A percentile compares a stretch with the other conserved stretches of the same genome.
Conservation (phyloP, 2,888 invertebrate species). For the Mamestra brassicae region DNA sequence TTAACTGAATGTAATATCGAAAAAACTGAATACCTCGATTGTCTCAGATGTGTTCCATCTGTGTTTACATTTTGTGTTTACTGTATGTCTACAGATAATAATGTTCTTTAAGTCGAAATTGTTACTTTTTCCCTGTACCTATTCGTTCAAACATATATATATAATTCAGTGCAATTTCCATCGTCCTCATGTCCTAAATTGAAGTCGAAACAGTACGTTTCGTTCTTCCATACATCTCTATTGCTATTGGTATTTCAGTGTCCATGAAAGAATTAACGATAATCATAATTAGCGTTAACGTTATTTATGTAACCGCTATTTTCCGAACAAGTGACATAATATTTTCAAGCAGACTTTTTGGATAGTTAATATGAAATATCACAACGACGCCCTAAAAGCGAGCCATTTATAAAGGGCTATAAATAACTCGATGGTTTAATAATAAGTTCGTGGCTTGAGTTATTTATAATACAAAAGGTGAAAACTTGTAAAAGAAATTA, state of each 20-base stretch:
- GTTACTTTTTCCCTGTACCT: background rate
- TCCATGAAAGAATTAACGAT: background rate
- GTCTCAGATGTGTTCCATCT: background rate
- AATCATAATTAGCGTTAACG: background rate
- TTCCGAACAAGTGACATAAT: constrained; percentile 4
- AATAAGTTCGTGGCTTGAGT: constrained; percentile 10
- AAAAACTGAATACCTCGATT: background rate
- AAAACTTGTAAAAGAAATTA: background rate
- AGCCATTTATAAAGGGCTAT: constrained; percentile 29
- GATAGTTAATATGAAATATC: constrained; percentile 9
- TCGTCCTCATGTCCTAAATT: background rate
- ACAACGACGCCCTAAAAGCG: constrained; percentile 5
- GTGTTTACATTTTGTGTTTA: constrained; percentile 18
- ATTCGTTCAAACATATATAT: background rate
- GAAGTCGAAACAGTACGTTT: too few relatives aligned
- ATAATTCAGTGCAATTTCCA: background rate
- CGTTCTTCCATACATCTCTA: background rate
- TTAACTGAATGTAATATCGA: too few relatives aligned
- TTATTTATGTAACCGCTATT: constrained; percentile 28
- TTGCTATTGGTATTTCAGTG: background rate
- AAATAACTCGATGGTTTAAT: constrained; percentile 38
- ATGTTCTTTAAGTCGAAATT: background rate
- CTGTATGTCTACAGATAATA: background rate
- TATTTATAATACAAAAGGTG: constrained; percentile 17
- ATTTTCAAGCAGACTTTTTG: constrained; percentile 12